Percentiles rank a stretch among this genome's conserved stretches.
Evolutionary conservation across 2,113 vertebrate genomes (phyloP).

Genomic region (Ailurus styani): DNA sequence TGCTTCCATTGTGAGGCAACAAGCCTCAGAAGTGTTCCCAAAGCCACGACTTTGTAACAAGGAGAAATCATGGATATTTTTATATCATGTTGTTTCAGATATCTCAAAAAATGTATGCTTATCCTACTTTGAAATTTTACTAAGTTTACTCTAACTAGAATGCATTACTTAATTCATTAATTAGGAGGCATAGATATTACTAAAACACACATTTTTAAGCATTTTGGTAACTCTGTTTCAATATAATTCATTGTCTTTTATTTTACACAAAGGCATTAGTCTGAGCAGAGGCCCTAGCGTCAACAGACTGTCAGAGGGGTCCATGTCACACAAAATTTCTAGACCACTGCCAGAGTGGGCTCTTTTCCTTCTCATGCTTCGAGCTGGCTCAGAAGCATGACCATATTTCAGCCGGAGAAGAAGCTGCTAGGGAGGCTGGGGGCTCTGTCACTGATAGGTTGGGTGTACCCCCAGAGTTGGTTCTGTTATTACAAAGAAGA

Average conservation of each 20-base stretch:
- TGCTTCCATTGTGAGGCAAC: neutral
- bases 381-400: neutral
- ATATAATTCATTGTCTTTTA: neutral
- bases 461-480: neutral
- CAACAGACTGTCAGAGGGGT: neutral
- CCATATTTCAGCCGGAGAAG: neutral
- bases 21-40: neutral
- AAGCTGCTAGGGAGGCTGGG: neutral
- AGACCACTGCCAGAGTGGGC: neutral
- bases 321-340: too few relatives aligned
- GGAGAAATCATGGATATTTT: neutral
- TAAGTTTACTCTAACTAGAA: neutral
- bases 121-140: neutral
- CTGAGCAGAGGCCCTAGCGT: neutral
- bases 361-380: neutral
- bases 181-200: neutral
- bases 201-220: neutral
- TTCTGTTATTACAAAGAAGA: neutral
- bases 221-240: neutral
- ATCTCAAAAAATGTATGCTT: neutral
- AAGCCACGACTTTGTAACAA: neutral
- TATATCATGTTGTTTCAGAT: neutral
- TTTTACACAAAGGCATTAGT: neutral
- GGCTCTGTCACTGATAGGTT: neutral
- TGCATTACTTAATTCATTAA: neutral